phyloP scores from a whole-genome alignment of 2,797 vertebrate species.

The Anisognathus igniventris region DNA sequence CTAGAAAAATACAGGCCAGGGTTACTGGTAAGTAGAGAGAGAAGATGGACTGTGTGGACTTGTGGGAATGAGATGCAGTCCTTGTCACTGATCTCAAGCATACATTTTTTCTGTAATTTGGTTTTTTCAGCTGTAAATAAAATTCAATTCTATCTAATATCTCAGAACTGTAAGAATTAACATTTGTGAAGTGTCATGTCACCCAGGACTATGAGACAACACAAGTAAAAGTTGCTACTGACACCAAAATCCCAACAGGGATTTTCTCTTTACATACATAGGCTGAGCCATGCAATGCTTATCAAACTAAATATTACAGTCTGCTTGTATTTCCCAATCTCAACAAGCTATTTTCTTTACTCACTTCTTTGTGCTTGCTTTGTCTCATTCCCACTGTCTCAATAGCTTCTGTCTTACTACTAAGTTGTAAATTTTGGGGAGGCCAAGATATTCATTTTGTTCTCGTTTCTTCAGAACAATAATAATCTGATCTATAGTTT shows the following conservation, averaged over 20 bases:
- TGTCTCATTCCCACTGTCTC: not conserved
- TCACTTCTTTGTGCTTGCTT: not conserved
- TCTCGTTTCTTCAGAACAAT: not conserved
- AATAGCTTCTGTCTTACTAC: not conserved
- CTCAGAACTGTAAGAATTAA: not conserved
- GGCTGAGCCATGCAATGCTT: not conserved
- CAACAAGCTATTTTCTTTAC: not conserved
- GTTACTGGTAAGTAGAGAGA: not conserved
- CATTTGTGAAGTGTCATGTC: not conserved
- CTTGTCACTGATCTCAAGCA: not conserved
- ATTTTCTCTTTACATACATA: not conserved
- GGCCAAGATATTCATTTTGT: rapidly evolving
- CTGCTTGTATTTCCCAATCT: not conserved
- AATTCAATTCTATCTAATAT: not conserved
- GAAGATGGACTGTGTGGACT: not conserved
- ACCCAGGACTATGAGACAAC: not conserved
- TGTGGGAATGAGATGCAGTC: not conserved
- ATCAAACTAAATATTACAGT: not conserved
- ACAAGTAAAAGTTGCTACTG: not conserved
- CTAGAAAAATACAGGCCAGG: not conserved
- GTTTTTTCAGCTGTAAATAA: not conserved
- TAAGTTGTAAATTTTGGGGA: not conserved
- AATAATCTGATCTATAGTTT: not conserved
- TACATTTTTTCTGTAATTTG: not conserved
- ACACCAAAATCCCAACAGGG: not conserved